These are phyloP conservation scores for Orthosia gracilis DNA, from an alignment of 2,888 invertebrate species.

Conservation along the genomic window DNA sequence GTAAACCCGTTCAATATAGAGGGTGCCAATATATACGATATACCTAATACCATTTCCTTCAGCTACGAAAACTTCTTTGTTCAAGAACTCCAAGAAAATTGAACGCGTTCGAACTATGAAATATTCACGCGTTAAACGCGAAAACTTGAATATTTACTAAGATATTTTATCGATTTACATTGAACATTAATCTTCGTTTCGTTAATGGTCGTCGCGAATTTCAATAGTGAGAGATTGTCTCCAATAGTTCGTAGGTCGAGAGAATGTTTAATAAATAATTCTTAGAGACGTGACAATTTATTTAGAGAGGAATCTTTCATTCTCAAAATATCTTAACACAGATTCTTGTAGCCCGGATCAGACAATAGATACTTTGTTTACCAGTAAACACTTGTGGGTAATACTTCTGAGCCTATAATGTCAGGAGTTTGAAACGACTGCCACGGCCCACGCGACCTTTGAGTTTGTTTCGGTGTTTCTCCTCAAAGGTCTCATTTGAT, in stretches of 20 bases:
- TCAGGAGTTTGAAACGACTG: slow-evolving; percentile 2
- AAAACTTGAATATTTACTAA: slow-evolving; percentile 31
- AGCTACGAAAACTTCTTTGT: slow-evolving; percentile 8
- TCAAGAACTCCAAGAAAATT: slow-evolving; percentile 13
- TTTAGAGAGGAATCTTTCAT: background rate
- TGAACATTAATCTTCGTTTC: slow-evolving; percentile 48
- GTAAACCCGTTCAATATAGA: slow-evolving; percentile 46
- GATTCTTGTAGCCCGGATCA: background rate
- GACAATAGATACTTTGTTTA: slow-evolving; percentile 7
- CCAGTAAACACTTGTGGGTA: background rate
- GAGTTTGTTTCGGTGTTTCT: background rate
- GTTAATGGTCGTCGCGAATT: slow-evolving; percentile 42
- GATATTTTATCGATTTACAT: slow-evolving; percentile 30
- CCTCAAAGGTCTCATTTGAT: slow-evolving; percentile 4
- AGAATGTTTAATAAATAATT: slow-evolving; percentile 31
- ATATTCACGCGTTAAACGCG: slow-evolving; percentile 13
- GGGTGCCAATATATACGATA: slow-evolving; percentile 12
- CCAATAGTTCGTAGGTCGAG: slow-evolving; percentile 26
- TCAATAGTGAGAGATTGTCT: slow-evolving; percentile 40
- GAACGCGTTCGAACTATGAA: slow-evolving; percentile 8
- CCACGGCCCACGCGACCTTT: background rate
- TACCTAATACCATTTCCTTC: slow-evolving; percentile 18
- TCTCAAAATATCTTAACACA: background rate
- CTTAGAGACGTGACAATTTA: slow-evolving; percentile 13
- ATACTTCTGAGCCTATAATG: slow-evolving; percentile 2